A percentile compares a stretch with the other conserved stretches of the same genome.
Evolutionary conservation across 2,113 vertebrate genomes (phyloP).

Genomic region (Solea senegalensis): DNA sequence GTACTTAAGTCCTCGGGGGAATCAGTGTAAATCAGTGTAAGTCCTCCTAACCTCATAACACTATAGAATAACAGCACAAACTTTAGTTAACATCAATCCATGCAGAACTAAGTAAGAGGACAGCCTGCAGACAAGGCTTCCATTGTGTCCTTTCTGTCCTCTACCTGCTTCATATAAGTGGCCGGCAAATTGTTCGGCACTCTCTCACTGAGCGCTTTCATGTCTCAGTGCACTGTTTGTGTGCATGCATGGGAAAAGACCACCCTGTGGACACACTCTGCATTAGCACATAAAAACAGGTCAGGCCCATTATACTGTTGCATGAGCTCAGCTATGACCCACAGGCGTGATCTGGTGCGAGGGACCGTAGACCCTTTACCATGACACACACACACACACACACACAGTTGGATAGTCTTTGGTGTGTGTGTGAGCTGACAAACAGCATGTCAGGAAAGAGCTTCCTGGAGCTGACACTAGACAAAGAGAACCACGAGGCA

Average conservation of each 20-base stretch:
- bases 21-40: background rate
- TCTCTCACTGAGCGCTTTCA: constrained; percentile 43
- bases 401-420: constrained; percentile 37
- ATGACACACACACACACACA: constrained; percentile 9
- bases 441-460: constrained; percentile 32
- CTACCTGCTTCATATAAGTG: constrained; percentile 53
- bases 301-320: constrained; percentile 47
- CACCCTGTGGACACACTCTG: constrained; percentile 38
- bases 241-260: constrained; percentile 41
- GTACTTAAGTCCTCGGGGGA: background rate
- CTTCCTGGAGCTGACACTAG: constrained; percentile 45
- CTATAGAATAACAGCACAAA: constrained; percentile 3
- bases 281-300: constrained; percentile 57
- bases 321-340: constrained; percentile 10
- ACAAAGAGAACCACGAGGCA: constrained; percentile 73
- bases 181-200: constrained; percentile 31
- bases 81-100: constrained; percentile 22
- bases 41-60: constrained; percentile 3
- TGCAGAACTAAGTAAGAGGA: constrained; percentile 46
- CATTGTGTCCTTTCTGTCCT: constrained; percentile 59
- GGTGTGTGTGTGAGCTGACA: constrained; percentile 20
- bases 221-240: constrained; percentile 33
- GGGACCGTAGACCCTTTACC: constrained; percentile 49
- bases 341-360: constrained; percentile 33
- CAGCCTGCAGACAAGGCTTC: constrained; percentile 52